Evolutionary conservation across 1,140 invertebrate species (phyloP).

Genomic region (Neodiprion lecontei): DNA sequence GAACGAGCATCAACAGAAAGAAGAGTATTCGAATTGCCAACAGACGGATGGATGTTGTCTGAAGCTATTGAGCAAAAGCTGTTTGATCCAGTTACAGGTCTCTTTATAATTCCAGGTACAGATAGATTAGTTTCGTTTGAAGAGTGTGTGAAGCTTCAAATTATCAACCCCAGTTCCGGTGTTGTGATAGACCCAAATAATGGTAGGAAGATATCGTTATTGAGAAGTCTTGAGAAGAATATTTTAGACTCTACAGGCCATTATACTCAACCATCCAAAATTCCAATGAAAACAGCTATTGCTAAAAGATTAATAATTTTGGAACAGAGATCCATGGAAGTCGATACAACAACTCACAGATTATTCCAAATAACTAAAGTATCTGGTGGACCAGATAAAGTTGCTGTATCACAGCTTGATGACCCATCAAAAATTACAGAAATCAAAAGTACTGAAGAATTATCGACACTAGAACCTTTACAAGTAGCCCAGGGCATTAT

Average conservation of each 20-base stretch:
- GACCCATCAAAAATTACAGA: conserved; percentile 55
- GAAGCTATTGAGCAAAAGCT: conserved; percentile 80
- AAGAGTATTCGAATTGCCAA: conserved; percentile 75
- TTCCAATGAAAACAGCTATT: conserved; percentile 84
- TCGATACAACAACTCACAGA: conserved; percentile 60
- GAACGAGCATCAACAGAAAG: conserved; percentile 52
- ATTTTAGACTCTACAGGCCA: conserved; percentile 81
- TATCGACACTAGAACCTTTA: conserved; percentile 67
- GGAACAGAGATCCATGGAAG: conserved; percentile 59
- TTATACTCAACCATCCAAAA: conserved; percentile 67
- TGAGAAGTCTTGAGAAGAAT: conserved; percentile 78
- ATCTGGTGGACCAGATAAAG: conserved; percentile 69
- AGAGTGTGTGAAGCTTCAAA: conserved; percentile 84
- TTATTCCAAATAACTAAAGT: conserved; percentile 70
- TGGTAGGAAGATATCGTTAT: conserved; percentile 73
- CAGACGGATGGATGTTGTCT: conserved; percentile 80
- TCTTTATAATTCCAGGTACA: conserved; percentile 87
- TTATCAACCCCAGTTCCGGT: conserved; percentile 84
- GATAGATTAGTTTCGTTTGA: conserved; percentile 85
- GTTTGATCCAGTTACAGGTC: conserved; percentile 81
- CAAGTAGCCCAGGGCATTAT: conserved; percentile 74
- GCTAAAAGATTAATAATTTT: conserved; percentile 70
- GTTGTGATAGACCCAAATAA: conserved; percentile 78
- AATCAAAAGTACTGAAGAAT: conserved; percentile 59
- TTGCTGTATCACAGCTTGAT: conserved; percentile 68